A percentile compares a stretch with the other conserved stretches of the same genome.
Conservation (phyloP, 2,888 invertebrate species). For the Drosophila suboccidentalis region DNA sequence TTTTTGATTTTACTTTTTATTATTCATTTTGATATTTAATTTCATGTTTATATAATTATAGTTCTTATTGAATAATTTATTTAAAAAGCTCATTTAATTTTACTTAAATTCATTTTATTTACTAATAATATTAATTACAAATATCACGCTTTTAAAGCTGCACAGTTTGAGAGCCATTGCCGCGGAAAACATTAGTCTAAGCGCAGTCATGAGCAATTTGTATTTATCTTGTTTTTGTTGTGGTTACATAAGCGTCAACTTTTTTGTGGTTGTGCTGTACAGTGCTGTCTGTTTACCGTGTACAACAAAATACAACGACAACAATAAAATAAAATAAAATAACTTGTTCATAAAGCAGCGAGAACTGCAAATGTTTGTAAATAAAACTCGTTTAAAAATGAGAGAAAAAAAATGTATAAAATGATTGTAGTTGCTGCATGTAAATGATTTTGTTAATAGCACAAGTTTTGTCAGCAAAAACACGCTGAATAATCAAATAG, state of each 20-base stretch:
- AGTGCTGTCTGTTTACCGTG: conserved; percentile 9
- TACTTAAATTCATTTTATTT: too few species aligned
- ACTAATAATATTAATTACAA: not conserved
- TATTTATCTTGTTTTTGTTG: conserved; percentile 5
- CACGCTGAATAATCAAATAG: conserved; percentile 46
- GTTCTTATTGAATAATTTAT: not conserved
- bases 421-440: conserved; percentile 47
- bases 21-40: too few species aligned
- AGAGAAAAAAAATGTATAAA: conserved; percentile 12
- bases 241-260: conserved; percentile 64
- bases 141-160: not conserved
- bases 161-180: conserved; percentile 44
- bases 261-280: conserved; percentile 11
- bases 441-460: conserved; percentile 72
- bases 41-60: not conserved
- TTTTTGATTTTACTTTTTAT: not conserved
- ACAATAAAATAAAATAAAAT: conserved; percentile 37
- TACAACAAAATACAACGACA: conserved; percentile 15
- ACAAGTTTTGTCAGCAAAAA: conserved; percentile 69
- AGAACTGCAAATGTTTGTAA: conserved; percentile 78
- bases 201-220: conserved; percentile 27
- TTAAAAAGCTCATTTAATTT: not conserved
- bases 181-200: not conserved
- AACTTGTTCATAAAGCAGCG: conserved; percentile 76
- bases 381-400: conserved; percentile 72